Conservation (phyloP, 1,140 invertebrate genomes). For the Heliothis virescens region DNA sequence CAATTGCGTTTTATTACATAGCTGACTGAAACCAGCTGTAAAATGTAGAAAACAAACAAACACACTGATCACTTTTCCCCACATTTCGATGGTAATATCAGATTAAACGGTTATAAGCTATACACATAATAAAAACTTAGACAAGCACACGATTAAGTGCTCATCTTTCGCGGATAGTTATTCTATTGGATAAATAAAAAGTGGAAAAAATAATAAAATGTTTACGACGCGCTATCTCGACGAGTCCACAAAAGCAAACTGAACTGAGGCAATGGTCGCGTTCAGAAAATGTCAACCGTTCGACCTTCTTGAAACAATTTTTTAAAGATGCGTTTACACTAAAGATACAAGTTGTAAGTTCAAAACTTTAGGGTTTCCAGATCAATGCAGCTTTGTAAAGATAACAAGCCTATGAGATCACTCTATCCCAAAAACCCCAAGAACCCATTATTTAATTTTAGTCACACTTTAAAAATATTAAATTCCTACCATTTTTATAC, state of each 20-base stretch:
- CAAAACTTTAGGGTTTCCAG: too few relatives aligned
- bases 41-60: constrained; percentile 60
- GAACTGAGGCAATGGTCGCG: neutral
- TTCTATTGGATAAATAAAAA: constrained; percentile 34
- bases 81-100: constrained; percentile 31
- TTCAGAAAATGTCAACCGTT: neutral
- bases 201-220: constrained; percentile 57
- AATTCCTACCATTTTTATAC: too few relatives aligned
- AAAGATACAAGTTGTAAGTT: too few relatives aligned
- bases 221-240: constrained; percentile 51
- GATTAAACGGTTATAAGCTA: neutral
- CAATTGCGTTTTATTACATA: constrained; percentile 62
- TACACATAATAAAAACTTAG: constrained; percentile 13
- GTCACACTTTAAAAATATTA: too few relatives aligned
- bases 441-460: too few relatives aligned
- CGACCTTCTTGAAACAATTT: too few relatives aligned
- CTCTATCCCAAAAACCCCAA: too few relatives aligned
- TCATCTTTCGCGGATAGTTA: constrained; percentile 31
- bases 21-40: constrained; percentile 60
- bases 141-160: constrained; percentile 5
- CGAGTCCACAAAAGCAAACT: constrained; percentile 44
- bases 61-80: constrained; percentile 55
- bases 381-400: too few relatives aligned
- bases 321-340: too few relatives aligned
- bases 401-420: too few relatives aligned